Percentiles rank a stretch among this genome's conserved stretches.
phyloP scores from a whole-genome alignment of 1,140 invertebrate species.

The Holotrichia oblita region DNA sequence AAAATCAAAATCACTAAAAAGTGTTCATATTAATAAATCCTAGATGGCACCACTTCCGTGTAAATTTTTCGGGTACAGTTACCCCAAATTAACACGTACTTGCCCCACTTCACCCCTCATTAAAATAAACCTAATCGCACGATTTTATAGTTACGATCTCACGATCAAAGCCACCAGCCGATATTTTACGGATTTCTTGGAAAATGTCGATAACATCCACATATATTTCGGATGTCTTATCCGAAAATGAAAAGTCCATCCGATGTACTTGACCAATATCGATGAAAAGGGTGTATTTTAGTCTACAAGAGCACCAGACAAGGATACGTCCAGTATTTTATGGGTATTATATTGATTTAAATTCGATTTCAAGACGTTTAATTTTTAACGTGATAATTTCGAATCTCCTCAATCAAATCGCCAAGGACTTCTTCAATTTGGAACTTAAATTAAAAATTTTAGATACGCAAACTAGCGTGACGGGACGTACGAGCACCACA shows the following conservation, averaged over 20 bases:
- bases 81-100: too few relatives aligned
- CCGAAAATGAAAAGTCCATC: slow-evolving; percentile 90
- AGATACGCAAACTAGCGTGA: slow-evolving; percentile 69
- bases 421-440: slow-evolving; percentile 79
- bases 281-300: slow-evolving; percentile 81
- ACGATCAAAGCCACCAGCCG: slow-evolving; percentile 84
- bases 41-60: too few relatives aligned
- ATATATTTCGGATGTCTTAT: slow-evolving; percentile 87
- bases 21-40: too few relatives aligned
- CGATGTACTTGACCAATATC: slow-evolving; percentile 86
- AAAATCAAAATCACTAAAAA: too few relatives aligned
- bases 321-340: slow-evolving; percentile 86
- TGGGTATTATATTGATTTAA: too few relatives aligned
- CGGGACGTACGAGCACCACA: slow-evolving; percentile 65
- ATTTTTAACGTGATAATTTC: too few relatives aligned
- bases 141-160: slow-evolving; percentile 73
- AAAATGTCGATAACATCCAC: slow-evolving; percentile 91
- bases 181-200: slow-evolving; percentile 89
- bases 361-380: too few relatives aligned
- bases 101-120: too few relatives aligned
- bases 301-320: slow-evolving; percentile 80
- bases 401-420: slow-evolving; percentile 74
- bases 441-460: slow-evolving; percentile 76
- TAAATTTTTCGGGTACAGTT: too few relatives aligned
- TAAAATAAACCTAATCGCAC: not conserved